phyloP scores from a whole-genome alignment of 35 echinoderm and acorn worm species.

The Acanthaster planci region DNA sequence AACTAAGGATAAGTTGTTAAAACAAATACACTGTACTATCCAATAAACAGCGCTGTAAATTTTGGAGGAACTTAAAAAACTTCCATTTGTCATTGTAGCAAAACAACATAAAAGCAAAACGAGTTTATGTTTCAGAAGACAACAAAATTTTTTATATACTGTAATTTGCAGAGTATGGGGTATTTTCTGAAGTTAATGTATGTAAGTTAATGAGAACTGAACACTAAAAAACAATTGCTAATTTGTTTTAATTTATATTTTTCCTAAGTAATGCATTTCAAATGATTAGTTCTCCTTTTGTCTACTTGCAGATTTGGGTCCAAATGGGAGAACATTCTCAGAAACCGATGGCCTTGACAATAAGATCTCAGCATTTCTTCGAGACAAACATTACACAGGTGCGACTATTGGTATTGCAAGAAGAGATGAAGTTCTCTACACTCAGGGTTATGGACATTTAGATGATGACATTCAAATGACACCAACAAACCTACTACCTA shows the following conservation, averaged over 20 bases:
- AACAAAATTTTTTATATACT: background rate
- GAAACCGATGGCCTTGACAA: constrained; percentile 51
- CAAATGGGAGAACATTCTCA: constrained; percentile 35
- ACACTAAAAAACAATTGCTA: background rate
- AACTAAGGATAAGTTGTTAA: too few species aligned
- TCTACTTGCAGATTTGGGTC: constrained; percentile 57
- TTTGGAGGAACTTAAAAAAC: too few species aligned
- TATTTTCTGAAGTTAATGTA: background rate
- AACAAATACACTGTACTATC: too few species aligned
- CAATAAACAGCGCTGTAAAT: too few species aligned
- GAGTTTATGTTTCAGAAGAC: background rate
- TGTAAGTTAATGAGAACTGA: background rate
- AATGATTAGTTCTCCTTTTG: constrained; percentile 4
- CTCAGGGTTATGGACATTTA: constrained; percentile 76
- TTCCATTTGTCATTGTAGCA: background rate
- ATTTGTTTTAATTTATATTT: background rate
- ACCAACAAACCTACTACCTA: constrained; percentile 71
- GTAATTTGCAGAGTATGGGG: background rate
- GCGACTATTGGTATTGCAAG: constrained; percentile 72
- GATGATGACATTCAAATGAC: constrained; percentile 49
- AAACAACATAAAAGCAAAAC: background rate
- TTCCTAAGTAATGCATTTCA: background rate
- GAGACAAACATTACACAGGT: constrained; percentile 80
- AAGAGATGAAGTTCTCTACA: constrained; percentile 56
- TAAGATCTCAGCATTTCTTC: constrained; percentile 59